phyloP scores from a whole-genome alignment of 2,888 invertebrate genomes.

The Julus scandinavius region DNA sequence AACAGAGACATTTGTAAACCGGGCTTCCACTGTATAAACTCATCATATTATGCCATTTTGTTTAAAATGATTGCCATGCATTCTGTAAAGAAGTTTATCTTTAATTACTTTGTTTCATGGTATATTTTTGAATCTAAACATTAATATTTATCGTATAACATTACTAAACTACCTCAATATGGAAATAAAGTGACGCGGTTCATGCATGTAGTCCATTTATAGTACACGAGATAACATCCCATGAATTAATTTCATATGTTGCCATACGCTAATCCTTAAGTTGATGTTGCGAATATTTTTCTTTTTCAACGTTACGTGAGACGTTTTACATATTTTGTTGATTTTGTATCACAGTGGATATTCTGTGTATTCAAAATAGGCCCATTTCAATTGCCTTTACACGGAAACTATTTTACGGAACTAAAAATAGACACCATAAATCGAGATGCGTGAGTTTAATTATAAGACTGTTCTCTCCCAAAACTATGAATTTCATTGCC shows the following conservation, averaged over 20 bases:
- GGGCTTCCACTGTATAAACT: too few relatives aligned
- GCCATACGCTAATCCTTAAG: neutral
- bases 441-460: neutral
- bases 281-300: constrained; percentile 11
- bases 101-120: too few relatives aligned
- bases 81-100: too few relatives aligned
- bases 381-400: neutral
- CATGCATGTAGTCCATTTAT: neutral
- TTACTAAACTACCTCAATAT: neutral
- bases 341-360: neutral
- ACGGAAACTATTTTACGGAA: constrained; percentile 13
- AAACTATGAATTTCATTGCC: constrained; percentile 21
- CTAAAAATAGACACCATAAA: constrained; percentile 7
- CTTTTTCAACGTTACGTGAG: neutral
- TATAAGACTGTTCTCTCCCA: constrained; percentile 11
- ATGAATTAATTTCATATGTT: constrained; percentile 17
- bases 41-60: too few relatives aligned
- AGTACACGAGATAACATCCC: neutral
- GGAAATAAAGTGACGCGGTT: neutral
- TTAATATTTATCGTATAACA: neutral
- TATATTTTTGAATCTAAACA: too few relatives aligned
- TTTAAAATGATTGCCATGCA: too few relatives aligned
- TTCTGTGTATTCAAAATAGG: neutral
- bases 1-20: too few relatives aligned
- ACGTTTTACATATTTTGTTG: neutral